Evolutionary conservation across 2,888 invertebrate genomes (phyloP), one percentile per base, ranked within the genome.

Genomic region (Nemotelus nigrinus): DNA sequence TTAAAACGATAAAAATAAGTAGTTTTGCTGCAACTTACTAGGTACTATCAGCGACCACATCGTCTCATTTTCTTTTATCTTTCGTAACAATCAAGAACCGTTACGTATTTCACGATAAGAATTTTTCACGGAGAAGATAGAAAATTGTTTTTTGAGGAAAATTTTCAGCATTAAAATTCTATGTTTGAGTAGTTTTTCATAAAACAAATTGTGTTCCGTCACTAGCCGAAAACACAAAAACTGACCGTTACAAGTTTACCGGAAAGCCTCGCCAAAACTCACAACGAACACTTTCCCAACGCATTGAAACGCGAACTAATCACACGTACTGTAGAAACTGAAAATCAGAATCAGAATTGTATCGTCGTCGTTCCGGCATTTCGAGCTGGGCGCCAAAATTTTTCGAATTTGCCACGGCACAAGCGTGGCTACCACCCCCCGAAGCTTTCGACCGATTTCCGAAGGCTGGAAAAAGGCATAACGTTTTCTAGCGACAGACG

Each of bases 51-150:
- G 25, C 25, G 25, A 25, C 25, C 25, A 25, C 25, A 25, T 25
- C 25, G 25, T 1, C 25, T 4, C 63, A 45, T 65, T 65, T 65
- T 44, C 7, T 47, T 65, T 41, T 7, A 45, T 25, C 3, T 4
- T 63, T n/a, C 10, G 10, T 2, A 4, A 47, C 3, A 47, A n/a
- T 10, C 3, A 10, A 6, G 10, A 47, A 45, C 65, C 65, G 65
- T 65, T 65, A 45, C 65, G 65, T 45, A 65, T 65, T 47, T 65
- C 65, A 2, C 65, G 65, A 65, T 65, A 65, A 65, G 45, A 65
- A 25, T 47, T 5, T 25, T 58, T 58, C 25, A 25, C 10, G 58
- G 58, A 25, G 25, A 25, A 25, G 25, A 25, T 25, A 25, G 25
- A 25, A 25, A 25, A 25, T 25, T 25, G 25, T 25, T 1, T 1